phyloP scores from a whole-genome alignment of 2,888 invertebrate genomes.

The Hofmannophila pseudospretella region DNA sequence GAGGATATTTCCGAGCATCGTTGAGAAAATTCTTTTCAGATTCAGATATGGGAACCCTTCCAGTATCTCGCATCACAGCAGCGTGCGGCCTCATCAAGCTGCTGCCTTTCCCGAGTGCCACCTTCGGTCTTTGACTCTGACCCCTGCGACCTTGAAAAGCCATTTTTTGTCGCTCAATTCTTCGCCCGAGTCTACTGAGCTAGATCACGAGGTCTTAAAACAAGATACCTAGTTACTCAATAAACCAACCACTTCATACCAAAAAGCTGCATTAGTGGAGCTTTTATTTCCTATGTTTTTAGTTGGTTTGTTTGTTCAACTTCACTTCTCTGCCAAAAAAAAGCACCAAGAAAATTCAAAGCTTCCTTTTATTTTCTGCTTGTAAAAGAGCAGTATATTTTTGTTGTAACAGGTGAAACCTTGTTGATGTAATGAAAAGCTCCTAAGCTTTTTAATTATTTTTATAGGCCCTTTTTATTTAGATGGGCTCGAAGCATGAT shows the following conservation, averaged over 20 bases:
- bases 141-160: too few relatives aligned
- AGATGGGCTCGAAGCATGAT: too few relatives aligned
- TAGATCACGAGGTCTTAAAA: background rate
- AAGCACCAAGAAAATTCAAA: conserved; percentile 3
- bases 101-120: too few relatives aligned
- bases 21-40: too few relatives aligned
- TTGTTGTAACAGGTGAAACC: background rate
- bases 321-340: conserved; percentile 5
- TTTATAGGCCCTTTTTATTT: too few relatives aligned
- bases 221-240: background rate
- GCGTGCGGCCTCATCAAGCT: too few relatives aligned
- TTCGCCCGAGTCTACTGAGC: too few relatives aligned
- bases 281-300: conserved; percentile 16
- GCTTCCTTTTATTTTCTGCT: conserved; percentile 1
- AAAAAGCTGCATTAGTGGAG: conserved; percentile 11
- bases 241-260: conserved; percentile 6
- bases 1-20: too few relatives aligned
- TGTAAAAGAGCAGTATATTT: background rate
- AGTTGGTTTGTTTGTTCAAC: conserved; percentile 13
- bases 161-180: too few relatives aligned
- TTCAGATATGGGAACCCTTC: too few relatives aligned
- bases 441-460: background rate
- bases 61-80: too few relatives aligned
- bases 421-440: background rate
- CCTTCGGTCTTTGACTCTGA: too few relatives aligned